phyloP scores from a whole-genome alignment of 2,797 vertebrate genomes.

The Notolepis coatsorum region DNA sequence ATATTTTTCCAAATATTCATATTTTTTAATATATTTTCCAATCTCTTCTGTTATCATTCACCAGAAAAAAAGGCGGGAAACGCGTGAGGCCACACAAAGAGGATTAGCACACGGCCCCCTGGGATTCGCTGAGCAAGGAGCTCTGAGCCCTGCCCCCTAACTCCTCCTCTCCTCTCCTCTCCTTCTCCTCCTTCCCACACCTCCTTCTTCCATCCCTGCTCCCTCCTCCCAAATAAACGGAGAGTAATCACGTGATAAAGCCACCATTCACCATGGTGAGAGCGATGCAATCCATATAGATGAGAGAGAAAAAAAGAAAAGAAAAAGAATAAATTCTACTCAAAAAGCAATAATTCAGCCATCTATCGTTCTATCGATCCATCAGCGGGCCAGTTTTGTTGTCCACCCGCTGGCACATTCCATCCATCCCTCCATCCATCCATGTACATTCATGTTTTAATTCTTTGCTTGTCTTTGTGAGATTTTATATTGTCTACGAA shows the following conservation, averaged over 20 bases:
- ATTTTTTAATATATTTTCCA: constrained; percentile 65
- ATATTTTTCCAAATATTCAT: constrained; percentile 70
- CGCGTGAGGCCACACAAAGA: constrained; percentile 86
- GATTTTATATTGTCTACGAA: constrained; percentile 83
- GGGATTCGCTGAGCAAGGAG: constrained; percentile 85
- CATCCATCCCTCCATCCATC: constrained; percentile 6
- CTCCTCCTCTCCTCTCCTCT: constrained; percentile 11
- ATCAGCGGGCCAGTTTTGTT: constrained; percentile 10
- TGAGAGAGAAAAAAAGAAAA: constrained; percentile 47
- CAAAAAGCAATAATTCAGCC: constrained; percentile 86
- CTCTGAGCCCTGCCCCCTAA: constrained; percentile 68
- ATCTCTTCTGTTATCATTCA: constrained; percentile 86
- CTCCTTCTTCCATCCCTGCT: constrained; percentile 21
- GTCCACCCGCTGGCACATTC: not conserved
- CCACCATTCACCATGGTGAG: constrained; percentile 75
- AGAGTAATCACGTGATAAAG: constrained; percentile 79
- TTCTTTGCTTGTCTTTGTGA: constrained; percentile 82
- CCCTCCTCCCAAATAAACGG: constrained; percentile 65
- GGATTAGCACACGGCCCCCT: constrained; percentile 85
- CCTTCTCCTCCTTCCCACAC: not conserved
- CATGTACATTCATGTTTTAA: constrained; percentile 53
- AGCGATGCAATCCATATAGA: constrained; percentile 72
- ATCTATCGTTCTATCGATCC: constrained; percentile 54
- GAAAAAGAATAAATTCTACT: constrained; percentile 62
- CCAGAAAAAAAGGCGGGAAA: constrained; percentile 88